phyloP scores from a whole-genome alignment of 2,113 vertebrate species.

The Cynoglossus semilaevis region DNA sequence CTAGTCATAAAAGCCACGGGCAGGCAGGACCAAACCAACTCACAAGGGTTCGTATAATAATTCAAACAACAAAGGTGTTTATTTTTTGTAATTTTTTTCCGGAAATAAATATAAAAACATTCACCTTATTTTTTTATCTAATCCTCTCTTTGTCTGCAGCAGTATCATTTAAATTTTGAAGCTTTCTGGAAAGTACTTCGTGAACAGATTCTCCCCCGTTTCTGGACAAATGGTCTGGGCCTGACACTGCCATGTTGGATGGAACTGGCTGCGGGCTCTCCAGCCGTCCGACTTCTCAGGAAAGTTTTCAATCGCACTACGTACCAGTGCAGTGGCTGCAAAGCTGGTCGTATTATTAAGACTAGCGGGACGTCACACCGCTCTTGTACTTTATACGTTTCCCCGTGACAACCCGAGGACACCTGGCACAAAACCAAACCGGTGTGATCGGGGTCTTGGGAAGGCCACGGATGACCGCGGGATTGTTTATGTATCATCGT shows the following conservation, averaged over 20 bases:
- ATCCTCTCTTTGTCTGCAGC: fast-evolving
- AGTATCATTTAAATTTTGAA: neutral
- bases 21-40: conserved; percentile 56
- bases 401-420: neutral
- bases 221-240: conserved; percentile 42
- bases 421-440: conserved; percentile 17
- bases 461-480: conserved; percentile 72
- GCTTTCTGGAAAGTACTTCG: neutral
- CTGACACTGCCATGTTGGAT: conserved; percentile 88
- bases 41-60: neutral
- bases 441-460: conserved; percentile 45
- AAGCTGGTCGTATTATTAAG: conserved; percentile 20
- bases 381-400: conserved; percentile 2
- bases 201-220: neutral
- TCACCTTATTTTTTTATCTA: fast-evolving
- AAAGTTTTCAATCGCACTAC: conserved; percentile 67
- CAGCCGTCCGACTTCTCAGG: conserved; percentile 68
- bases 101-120: fast-evolving
- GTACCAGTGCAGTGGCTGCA: conserved; percentile 25
- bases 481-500: conserved; percentile 63
- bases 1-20: conserved; percentile 64
- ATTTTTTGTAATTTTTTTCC: too few species aligned
- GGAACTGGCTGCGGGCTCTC: conserved; percentile 61
- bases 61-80: too few species aligned
- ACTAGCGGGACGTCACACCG: conserved; percentile 13